Percentiles rank a stretch among this genome's conserved stretches.
These are phyloP conservation scores for Tapirus terrestris DNA, from an alignment of 2,113 vertebrate species.

Conservation along the genomic window DNA sequence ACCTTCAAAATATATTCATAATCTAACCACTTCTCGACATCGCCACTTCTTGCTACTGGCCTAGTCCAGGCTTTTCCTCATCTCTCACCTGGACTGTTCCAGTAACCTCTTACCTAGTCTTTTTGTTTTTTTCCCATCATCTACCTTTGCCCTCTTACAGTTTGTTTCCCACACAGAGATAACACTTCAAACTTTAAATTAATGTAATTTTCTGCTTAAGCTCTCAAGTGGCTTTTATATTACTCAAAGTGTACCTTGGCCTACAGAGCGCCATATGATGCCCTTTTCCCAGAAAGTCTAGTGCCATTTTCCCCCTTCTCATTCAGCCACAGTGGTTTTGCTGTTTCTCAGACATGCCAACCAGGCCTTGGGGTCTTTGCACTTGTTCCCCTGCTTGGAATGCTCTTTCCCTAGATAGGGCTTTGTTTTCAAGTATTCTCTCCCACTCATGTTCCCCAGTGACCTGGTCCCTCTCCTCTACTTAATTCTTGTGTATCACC, in stretches of 20 bases:
- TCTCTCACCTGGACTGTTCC: background rate
- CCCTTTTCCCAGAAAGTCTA: background rate
- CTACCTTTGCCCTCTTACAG: too few species aligned
- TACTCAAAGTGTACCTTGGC: background rate
- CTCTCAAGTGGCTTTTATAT: rapidly evolving
- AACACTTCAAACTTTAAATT: background rate
- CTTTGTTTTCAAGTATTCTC: background rate
- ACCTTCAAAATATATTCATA: rapidly evolving
- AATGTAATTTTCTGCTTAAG: background rate
- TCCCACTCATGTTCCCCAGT: too few species aligned
- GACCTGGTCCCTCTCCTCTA: background rate
- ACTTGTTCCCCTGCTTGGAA: background rate
- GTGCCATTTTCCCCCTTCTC: too few species aligned
- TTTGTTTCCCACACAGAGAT: background rate
- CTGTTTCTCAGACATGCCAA: background rate
- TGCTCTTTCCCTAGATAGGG: background rate
- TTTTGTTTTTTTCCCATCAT: background rate
- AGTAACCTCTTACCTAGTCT: background rate
- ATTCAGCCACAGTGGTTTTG: background rate
- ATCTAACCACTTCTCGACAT: rapidly evolving
- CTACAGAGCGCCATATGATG: rapidly evolving
- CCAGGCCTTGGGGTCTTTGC: background rate
- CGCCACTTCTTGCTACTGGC: background rate
- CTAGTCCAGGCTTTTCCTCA: rapidly evolving
- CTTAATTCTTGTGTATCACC: background rate